phyloP scores from a whole-genome alignment of 2,888 invertebrate species.

The Azorinus chamasolen region DNA sequence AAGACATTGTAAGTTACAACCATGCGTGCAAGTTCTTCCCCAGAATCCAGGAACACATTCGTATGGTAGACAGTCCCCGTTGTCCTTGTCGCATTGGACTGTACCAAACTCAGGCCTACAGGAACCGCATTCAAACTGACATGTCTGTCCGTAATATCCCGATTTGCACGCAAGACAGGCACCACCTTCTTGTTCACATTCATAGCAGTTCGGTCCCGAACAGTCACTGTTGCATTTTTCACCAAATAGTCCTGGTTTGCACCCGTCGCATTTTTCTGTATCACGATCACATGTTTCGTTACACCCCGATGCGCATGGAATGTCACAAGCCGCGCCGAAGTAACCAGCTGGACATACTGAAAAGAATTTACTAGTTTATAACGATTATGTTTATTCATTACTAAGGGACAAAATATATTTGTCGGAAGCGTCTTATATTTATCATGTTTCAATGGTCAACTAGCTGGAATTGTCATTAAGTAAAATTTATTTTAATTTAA shows the following conservation, averaged over 20 bases:
- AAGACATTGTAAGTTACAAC: constrained; percentile 24
- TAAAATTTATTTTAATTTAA: too few species aligned
- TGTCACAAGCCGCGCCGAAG: constrained; percentile 43
- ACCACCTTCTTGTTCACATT: constrained; percentile 37
- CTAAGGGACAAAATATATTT: too few species aligned
- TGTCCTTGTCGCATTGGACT: constrained; percentile 39
- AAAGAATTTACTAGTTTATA: too few species aligned
- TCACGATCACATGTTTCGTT: constrained; percentile 30
- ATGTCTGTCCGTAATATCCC: constrained; percentile 39
- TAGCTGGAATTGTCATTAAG: too few species aligned
- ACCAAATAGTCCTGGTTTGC: constrained; percentile 42
- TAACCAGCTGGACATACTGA: constrained; percentile 35
- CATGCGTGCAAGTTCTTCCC: constrained; percentile 29
- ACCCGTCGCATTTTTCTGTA: constrained; percentile 34
- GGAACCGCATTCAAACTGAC: constrained; percentile 32
- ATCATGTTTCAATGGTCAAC: too few species aligned
- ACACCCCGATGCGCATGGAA: constrained; percentile 32
- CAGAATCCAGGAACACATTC: constrained; percentile 45
- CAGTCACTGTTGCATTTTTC: constrained; percentile 40
- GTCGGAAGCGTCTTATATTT: too few species aligned
- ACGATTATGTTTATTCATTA: too few species aligned
- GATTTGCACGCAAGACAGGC: constrained; percentile 28
- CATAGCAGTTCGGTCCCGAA: constrained; percentile 17
- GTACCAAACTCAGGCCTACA: constrained; percentile 26
- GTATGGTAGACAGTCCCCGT: constrained; percentile 28